Conservation (phyloP, 2,888 invertebrate genomes). For the Acrobasis consociella region DNA sequence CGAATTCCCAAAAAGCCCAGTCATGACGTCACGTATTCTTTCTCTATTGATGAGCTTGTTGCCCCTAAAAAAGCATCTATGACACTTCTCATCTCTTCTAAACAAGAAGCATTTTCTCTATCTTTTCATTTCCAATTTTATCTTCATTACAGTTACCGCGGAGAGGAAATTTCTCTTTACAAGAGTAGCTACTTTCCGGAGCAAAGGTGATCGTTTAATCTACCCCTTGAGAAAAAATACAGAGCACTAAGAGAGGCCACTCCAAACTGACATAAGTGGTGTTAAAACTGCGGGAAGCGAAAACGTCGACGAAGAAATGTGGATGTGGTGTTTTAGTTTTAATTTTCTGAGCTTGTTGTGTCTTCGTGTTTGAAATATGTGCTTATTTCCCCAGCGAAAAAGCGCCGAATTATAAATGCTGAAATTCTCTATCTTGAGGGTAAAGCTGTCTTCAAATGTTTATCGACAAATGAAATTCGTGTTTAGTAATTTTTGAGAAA, state of each 20-base stretch:
- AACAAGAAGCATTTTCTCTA: not conserved
- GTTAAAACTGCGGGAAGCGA: conserved; percentile 20
- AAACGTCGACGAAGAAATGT: not conserved
- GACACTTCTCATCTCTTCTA: not conserved
- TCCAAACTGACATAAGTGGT: conserved; percentile 26
- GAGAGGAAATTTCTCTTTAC: conserved; percentile 5
- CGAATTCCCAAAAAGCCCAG: too few species aligned
- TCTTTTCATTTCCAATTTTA: not conserved
- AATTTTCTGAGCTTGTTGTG: not conserved
- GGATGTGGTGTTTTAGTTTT: conserved; percentile 8
- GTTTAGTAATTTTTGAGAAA: too few species aligned
- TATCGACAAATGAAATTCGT: too few species aligned
- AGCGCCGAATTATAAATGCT: too few species aligned
- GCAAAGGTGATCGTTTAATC: conserved; percentile 19
- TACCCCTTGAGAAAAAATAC: conserved; percentile 21
- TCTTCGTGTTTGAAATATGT: too few species aligned
- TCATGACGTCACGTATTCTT: too few species aligned
- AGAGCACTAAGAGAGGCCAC: conserved; percentile 14
- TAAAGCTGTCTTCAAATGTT: too few species aligned
- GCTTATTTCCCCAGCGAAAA: too few species aligned
- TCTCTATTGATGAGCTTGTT: too few species aligned
- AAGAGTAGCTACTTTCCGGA: conserved; percentile 2
- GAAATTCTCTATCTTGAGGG: too few species aligned
- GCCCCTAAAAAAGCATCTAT: not conserved
- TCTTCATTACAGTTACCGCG: not conserved